Evolutionary conservation across 2,888 invertebrate genomes (phyloP).

Genomic region (Ptycholaimellus sp.): DNA sequence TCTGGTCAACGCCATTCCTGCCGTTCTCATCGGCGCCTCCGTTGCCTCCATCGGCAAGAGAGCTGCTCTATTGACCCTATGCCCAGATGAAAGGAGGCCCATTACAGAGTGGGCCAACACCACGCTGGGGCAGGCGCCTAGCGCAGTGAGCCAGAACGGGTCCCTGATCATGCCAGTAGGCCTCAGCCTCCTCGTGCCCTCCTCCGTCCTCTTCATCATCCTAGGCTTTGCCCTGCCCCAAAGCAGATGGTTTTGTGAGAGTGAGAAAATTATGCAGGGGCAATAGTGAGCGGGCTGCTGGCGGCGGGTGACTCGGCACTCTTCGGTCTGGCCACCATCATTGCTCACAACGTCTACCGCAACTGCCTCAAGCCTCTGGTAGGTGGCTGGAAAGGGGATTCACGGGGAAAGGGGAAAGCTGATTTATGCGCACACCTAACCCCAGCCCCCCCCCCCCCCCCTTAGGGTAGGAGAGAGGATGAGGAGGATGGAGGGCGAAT

Average conservation of each 20-base stretch:
- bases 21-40: slow-evolving; percentile 22
- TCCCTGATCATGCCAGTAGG: slow-evolving; percentile 1
- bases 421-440: too few species aligned
- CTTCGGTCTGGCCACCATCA: slow-evolving; percentile 22
- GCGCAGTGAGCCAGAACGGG: slow-evolving; percentile 1
- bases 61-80: neutral
- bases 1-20: slow-evolving; percentile 20
- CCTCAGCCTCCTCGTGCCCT: slow-evolving; percentile 17
- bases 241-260: too few species aligned
- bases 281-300: slow-evolving; percentile 24
- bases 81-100: neutral
- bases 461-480: too few species aligned
- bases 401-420: too few species aligned
- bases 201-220: slow-evolving; percentile 11
- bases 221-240: too few species aligned
- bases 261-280: slow-evolving; percentile 19
- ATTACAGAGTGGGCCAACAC: slow-evolving; percentile 4
- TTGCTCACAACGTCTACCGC: slow-evolving; percentile 22
- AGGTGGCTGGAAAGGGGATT: too few species aligned
- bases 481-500: too few species aligned
- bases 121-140: neutral
- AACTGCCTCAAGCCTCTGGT: slow-evolving; percentile 13
- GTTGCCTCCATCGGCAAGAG: slow-evolving; percentile 17
- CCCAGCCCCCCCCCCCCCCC: too few species aligned
- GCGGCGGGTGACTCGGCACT: slow-evolving; percentile 23